Conservation (phyloP, 2,797 vertebrate genomes). For the Peromyscus aztecus region DNA sequence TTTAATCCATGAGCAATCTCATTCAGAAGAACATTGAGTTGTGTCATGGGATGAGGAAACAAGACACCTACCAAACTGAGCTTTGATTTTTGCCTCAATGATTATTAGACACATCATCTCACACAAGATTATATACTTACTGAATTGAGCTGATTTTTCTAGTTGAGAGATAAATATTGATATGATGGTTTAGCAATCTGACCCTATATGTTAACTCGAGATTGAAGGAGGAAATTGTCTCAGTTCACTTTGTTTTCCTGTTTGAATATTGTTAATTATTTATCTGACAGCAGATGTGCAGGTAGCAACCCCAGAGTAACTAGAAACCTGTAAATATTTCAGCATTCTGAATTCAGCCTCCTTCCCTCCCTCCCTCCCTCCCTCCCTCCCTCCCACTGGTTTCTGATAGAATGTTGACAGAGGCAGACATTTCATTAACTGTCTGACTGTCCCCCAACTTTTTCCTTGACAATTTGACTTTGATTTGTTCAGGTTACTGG, state of each 20-base stretch:
- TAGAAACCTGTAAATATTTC: conserved; percentile 36
- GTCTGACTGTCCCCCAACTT: background rate
- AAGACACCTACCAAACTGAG: background rate
- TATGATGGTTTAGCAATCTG: conserved; percentile 21
- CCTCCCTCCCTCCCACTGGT: background rate
- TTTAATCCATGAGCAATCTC: background rate
- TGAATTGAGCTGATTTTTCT: conserved; percentile 15
- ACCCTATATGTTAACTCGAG: background rate
- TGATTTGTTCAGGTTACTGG: conserved; percentile 29
- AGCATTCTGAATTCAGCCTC: background rate
- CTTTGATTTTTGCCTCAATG: background rate
- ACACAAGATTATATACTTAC: background rate
- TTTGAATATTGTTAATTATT: conserved; percentile 8
- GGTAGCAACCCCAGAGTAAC: background rate
- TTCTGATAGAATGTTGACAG: background rate
- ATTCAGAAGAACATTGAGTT: conserved; percentile 1
- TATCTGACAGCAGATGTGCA: conserved; percentile 5
- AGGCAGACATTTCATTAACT: background rate
- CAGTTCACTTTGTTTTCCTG: background rate
- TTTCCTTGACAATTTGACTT: background rate
- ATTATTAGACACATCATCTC: background rate
- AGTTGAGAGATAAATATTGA: conserved; percentile 6
- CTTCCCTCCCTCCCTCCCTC: background rate
- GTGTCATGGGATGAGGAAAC: background rate
- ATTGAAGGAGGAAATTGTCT: background rate